Evolutionary conservation across 2,888 invertebrate species (phyloP), one percentile per base, ranked within the genome.

Genomic region (Trichacis sp.): DNA sequence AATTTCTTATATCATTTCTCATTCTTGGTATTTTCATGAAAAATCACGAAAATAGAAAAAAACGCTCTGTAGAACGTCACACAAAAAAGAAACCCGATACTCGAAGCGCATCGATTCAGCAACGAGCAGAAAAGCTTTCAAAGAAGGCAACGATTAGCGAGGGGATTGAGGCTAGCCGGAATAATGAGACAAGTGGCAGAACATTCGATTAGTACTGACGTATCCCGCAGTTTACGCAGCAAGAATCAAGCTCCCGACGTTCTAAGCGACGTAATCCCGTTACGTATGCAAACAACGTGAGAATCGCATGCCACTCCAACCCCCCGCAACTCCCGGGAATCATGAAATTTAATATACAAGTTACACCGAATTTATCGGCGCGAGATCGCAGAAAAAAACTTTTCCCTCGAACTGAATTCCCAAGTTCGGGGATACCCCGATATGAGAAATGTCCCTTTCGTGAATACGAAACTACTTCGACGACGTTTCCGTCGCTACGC

Each of bases 341-440:
- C 43, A 43, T 43, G 43, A 43, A 43, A 19, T 43, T 43, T 43
- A 43, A n/a, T n/a, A n/a, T n/a, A n/a, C n/a, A n/a, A n/a, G n/a
- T n/a, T n/a, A n/a, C n/a, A n/a, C n/a, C n/a, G n/a, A n/a, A n/a
- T n/a, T n/a, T n/a, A n/a, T n/a, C n/a, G n/a, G n/a, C n/a, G n/a
- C n/a, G n/a, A n/a, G n/a, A n/a, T n/a, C n/a, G n/a, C n/a, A n/a
- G n/a, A n/a, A n/a, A n/a, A n/a, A n/a, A n/a, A n/a, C n/a, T n/a
- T n/a, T n/a, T n/a, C n/a, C n/a, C n/a, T n/a, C n/a, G n/a, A n/a
- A n/a, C n/a, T n/a, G n/a, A n/a, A n/a, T n/a, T n/a, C n/a, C n/a
- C n/a, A n/a, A n/a, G n/a, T n/a, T n/a, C n/a, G n/a, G n/a, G n/a
- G n/a, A n/a, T n/a, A n/a, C n/a, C n/a, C n/a, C n/a, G n/a, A n/a